These are phyloP conservation scores for Rhinoderma darwinii DNA, from an alignment of 2,113 vertebrate genomes.

Conservation along the genomic window DNA sequence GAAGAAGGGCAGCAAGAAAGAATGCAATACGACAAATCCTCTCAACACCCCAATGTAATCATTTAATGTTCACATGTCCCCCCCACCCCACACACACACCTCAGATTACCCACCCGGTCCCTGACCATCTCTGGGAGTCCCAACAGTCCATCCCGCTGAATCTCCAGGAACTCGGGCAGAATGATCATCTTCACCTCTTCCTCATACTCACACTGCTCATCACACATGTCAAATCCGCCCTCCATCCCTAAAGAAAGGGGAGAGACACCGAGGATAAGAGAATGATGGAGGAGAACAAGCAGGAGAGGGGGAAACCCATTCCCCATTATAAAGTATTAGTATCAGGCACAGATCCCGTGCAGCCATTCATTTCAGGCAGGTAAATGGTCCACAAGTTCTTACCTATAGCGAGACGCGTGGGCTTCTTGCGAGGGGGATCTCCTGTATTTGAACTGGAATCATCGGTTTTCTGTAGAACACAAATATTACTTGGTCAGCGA, in stretches of 20 bases:
- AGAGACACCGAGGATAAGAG: neutral
- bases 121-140: constrained; percentile 89
- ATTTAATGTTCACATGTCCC: neutral
- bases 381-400: constrained; percentile 55
- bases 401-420: constrained; percentile 96
- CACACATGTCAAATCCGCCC: constrained; percentile 91
- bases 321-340: no score
- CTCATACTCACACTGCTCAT: constrained; percentile 90
- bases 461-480: constrained; percentile 67
- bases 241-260: constrained; percentile 82
- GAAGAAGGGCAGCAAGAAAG: neutral
- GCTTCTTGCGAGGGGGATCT: constrained; percentile 97
- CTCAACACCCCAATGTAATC: neutral
- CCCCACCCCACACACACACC: neutral
- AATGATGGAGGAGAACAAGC: neutral
- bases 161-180: constrained; percentile 91
- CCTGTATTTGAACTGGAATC: constrained; percentile 88
- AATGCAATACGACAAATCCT: neutral
- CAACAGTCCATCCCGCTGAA: constrained; percentile 85
- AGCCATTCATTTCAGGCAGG: no score
- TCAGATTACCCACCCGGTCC: constrained; percentile 83
- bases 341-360: no score
- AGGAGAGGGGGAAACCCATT: no score
- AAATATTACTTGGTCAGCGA: neutral
- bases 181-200: constrained; percentile 95